Evolutionary conservation across 2,113 vertebrate genomes (phyloP), one percentile per base, ranked within the genome.

Genomic region (Prionailurus viverrinus): DNA sequence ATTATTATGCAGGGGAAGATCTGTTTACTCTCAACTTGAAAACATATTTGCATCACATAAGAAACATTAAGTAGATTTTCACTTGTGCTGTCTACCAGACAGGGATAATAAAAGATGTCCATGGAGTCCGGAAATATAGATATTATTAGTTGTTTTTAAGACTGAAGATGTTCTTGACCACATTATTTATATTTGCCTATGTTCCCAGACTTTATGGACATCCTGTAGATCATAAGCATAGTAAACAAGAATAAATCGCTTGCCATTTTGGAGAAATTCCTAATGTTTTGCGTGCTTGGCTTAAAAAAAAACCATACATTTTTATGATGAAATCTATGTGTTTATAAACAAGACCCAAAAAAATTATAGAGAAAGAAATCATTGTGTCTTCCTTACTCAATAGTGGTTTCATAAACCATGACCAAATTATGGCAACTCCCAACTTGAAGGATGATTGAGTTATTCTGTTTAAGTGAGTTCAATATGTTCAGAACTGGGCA

Each of bases 381-480:
- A 94, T 97, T 97, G 96, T 95, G 96, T 97, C 94, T 92, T 97
- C 97, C 87, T 95, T 94, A 91, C 66, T 97, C 90, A 94, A 66
- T 94, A 89, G 90, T 73, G 27, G 48, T 93, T 97, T 86, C 93
- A 97, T 94, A 97, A 97, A 92, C 94, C 76, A 61, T 94, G 55
- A 88, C 83, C 81, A 79, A 92, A 94, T 89, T 95, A 95, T 94
- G 88, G 53, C 45, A 91, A 89, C 94, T 65, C 45, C 51, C 87
- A 63, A 80, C 86, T 96, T 1, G 4, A 95, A 68, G 88, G 74
- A 76, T 84, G 71, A 94, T 41, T 87, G 89, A 82, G 69, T 95
- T 92, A 91, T 96, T 95, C 97, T 95, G 91, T 96, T 94, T 89
- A 78, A 92, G 73, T 95, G 89, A 90, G 39, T 92, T 94, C 78